These are phyloP conservation scores for Cepphus grylle DNA, from an alignment of 2,113 vertebrate genomes.

Conservation along the genomic window DNA sequence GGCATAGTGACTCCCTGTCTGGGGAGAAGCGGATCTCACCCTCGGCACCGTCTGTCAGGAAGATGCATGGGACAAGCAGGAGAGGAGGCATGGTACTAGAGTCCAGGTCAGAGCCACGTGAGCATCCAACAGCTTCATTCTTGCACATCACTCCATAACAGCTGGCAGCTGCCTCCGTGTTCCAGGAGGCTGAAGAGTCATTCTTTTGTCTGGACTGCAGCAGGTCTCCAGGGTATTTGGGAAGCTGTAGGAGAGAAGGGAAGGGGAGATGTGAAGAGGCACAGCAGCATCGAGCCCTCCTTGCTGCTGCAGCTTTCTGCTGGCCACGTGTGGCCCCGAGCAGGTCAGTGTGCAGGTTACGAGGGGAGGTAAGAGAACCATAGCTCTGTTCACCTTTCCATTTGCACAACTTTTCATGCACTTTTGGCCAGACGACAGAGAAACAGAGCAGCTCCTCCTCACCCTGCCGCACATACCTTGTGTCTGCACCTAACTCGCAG, in stretches of 20 bases:
- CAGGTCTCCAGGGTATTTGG: background rate
- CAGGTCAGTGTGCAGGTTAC: background rate
- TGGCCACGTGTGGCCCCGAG: background rate
- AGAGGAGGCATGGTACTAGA: background rate
- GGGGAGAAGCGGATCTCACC: background rate
- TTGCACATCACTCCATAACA: background rate
- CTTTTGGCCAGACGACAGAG: background rate
- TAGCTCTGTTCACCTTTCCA: background rate
- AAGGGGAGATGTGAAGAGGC: background rate
- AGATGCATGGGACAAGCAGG: background rate
- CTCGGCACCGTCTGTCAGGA: background rate
- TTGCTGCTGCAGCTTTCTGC: background rate
- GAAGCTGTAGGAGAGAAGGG: background rate
- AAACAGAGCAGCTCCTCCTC: background rate
- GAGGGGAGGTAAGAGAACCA: background rate
- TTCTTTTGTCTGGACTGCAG: background rate
- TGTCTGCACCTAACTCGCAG: background rate
- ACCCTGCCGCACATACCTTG: accelerated
- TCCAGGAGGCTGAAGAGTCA: background rate
- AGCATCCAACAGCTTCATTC: background rate
- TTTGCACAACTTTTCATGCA: accelerated
- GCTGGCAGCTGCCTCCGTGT: background rate
- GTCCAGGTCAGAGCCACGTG: background rate
- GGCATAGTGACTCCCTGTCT: background rate
- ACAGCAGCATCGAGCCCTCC: background rate